Base-by-base conservation (phyloP, 2,797 vertebrate species). In the Ataeniobius toweri region DNA sequence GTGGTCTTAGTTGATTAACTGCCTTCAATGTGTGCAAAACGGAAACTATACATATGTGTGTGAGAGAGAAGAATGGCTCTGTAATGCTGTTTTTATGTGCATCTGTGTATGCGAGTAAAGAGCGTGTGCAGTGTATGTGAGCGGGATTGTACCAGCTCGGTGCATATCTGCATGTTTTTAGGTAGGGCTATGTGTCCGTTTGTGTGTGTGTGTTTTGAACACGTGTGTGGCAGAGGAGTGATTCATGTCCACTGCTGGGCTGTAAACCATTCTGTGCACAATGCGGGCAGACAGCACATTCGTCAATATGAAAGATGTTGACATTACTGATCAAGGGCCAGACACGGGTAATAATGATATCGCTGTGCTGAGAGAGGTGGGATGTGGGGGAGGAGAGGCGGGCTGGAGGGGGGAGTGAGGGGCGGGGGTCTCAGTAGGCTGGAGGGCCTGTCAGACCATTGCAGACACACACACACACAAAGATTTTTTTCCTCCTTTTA, bases 301-400 rank as follows among this genome's bases (percentile, higher is more conserved):
- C 96, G 97, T 99, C 98, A 99, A 97, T 96, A 97, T 99, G 98
- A 99, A 97, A 96, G 97, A 97, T 99, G 97, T 94, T 98, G 98
- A 98, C 97, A 94, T 94, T 96, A 97, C 97, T 97, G 98, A 99
- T 99, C 98, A 98, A 97, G 97, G 95, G 96, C 95, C 94, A 97
- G 97, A 98, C 97, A 97, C 95, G 96, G 95, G 96, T 97, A 97
- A 97, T 97, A 97, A 97, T 97, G 97, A 94, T 96, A 96, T 96
- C 95, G 95, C 96, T 95, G 94, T 92, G 95, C 95, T 94, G 96
- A 94, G 91, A 94, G 91, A 88, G 92, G 87, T 75, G 86, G 90
- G 89, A 85, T 86, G 67, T 69, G 88, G 90, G 86, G 89, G 84
- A 84, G 79, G 85, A 79, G 86, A 94, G 94, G 46, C 9, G 76